Evolutionary conservation across 1,140 invertebrate genomes (phyloP), one percentile per base, ranked within the genome.

Genomic region (Teleogryllus occipitalis): DNA sequence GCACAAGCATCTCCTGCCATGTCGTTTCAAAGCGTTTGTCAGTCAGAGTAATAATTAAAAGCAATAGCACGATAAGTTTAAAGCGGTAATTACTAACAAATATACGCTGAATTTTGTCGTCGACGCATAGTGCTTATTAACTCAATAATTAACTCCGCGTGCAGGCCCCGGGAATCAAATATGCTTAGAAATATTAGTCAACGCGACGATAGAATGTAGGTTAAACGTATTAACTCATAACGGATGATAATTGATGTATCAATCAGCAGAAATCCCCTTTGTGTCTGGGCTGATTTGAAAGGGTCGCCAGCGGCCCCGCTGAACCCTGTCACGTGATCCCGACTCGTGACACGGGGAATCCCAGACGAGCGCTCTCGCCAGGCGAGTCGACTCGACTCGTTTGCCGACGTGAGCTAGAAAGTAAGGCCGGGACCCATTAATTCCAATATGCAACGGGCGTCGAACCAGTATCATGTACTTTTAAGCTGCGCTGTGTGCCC

Each of bases 181-280:
- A 65, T 65, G 54, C 54, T 65, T 65, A 65, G 54, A 65, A 65
- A 65, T 65, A 65, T 65, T 65, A 65, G 54, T 10, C 54, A 65
- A 18, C 54, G 54, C 54, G 54, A 10, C 54, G 54, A 65, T 65
- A 65, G 10, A 65, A 65, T 65, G 54, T 65, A 65, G 54, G 54
- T 65, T 65, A 65, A 65, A 65, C 54, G 54, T 65, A 65, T 65
- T 65, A 65, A 65, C 54, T 65, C 54, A 65, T 65, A 65, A 65
- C 54, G 18, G 54, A 65, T 65, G 54, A 65, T 65, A 65, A 65
- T 65, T 65, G 54, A 65, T 65, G 54, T 65, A 65, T 65, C 54
- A 65, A 65, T 65, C 54, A 65, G 54, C 54, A 65, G 54, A 65
- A 65, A 65, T 65, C 54, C 54, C 54, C 54, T 65, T 65, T 65